Conservation (phyloP, 2,797 vertebrate species). For the Hippopotamyrus pictus region DNA sequence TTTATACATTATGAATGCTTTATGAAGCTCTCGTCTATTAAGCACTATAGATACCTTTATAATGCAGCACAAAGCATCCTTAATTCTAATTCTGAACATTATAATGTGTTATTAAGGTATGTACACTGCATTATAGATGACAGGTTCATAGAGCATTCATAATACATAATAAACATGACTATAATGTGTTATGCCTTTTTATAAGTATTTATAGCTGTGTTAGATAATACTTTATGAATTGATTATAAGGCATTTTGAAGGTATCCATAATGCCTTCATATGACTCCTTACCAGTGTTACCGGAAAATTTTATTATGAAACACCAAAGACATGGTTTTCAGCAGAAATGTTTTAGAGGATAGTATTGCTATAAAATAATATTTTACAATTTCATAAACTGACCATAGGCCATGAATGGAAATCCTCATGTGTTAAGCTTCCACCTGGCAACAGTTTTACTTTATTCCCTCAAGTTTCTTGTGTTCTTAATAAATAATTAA, state of each 20-base stretch:
- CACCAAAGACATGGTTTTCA: not conserved
- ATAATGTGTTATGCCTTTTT: not conserved
- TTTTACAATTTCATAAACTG: not conserved
- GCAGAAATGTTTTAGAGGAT: not conserved
- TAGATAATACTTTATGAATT: too few species aligned
- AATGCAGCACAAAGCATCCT: too few species aligned
- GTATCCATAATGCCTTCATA: too few species aligned
- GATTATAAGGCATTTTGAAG: too few species aligned
- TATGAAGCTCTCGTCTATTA: not conserved
- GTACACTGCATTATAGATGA: too few species aligned
- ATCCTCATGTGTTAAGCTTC: not conserved
- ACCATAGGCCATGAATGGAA: not conserved
- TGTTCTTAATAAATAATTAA: not conserved
- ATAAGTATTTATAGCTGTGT: too few species aligned
- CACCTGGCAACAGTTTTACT: not conserved
- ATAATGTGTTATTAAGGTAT: not conserved
- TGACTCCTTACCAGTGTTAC: not conserved
- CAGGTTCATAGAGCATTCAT: too few species aligned
- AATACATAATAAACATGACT: too few species aligned
- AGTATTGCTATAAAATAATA: not conserved
- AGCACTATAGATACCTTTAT: not conserved
- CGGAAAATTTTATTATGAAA: not conserved
- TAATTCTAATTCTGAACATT: not conserved
- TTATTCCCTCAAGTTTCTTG: not conserved
- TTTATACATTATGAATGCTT: not conserved